Evolutionary conservation across 2,797 vertebrate species (phyloP).

Genomic region (Crenichthys baileyi): DNA sequence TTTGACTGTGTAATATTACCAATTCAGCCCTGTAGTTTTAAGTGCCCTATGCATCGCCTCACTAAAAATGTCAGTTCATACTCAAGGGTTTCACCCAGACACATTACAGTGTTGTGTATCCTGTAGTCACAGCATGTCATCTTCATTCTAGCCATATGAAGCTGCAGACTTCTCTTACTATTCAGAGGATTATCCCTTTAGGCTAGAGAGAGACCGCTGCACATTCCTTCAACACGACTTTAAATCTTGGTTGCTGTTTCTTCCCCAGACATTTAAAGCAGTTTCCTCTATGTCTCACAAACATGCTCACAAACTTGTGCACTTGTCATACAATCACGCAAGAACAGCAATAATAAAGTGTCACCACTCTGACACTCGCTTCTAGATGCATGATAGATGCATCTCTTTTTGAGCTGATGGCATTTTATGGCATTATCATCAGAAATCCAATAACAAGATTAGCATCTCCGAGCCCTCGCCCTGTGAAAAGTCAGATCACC

Average conservation of each 20-base stretch:
- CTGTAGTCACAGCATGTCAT: slow-evolving; percentile 47
- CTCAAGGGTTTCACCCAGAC: slow-evolving; percentile 43
- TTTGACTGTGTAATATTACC: background rate
- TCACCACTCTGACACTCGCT: slow-evolving; percentile 74
- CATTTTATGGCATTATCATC: slow-evolving; percentile 80
- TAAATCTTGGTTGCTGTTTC: slow-evolving; percentile 1
- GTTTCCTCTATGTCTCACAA: background rate
- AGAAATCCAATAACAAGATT: slow-evolving; percentile 82
- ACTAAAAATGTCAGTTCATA: slow-evolving; percentile 62
- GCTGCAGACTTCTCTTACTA: slow-evolving; percentile 37
- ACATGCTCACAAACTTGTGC: slow-evolving; percentile 41
- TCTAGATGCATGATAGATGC: slow-evolving; percentile 71
- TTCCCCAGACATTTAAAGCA: slow-evolving; percentile 23
- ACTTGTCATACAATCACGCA: slow-evolving; percentile 49
- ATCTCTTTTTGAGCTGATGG: slow-evolving; percentile 71
- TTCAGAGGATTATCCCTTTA: slow-evolving; percentile 42
- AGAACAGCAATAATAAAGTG: slow-evolving; percentile 70
- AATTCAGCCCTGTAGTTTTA: slow-evolving; percentile 23
- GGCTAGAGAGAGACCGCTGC: slow-evolving; percentile 31
- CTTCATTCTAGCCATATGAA: slow-evolving; percentile 43
- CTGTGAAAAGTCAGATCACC: slow-evolving; percentile 78
- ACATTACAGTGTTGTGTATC: slow-evolving; percentile 32
- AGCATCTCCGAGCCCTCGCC: slow-evolving; percentile 66
- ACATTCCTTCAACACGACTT: slow-evolving; percentile 15
- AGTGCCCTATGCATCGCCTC: slow-evolving; percentile 37